phyloP scores from a whole-genome alignment of 2,888 invertebrate genomes.

The Pristionchus arcanus region DNA sequence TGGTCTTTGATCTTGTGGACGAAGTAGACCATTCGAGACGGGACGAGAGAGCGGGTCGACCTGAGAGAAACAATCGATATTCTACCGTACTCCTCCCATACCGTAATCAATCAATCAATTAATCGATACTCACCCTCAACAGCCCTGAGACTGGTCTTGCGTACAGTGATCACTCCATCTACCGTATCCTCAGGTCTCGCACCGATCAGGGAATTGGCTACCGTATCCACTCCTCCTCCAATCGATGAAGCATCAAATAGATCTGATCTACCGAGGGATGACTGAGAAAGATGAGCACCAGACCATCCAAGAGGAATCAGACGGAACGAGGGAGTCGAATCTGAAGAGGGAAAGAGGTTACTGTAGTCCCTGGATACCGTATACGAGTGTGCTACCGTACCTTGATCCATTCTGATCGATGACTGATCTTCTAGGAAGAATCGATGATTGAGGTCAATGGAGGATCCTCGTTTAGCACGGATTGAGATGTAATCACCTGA shows the following conservation, averaged over 20 bases:
- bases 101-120: neutral
- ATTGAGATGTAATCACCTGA: conserved; percentile 28
- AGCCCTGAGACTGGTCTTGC: conserved; percentile 46
- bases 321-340: conserved; percentile 24
- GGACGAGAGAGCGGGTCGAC: conserved; percentile 43
- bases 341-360: conserved; percentile 27
- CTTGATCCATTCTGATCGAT: conserved; percentile 40
- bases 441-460: neutral
- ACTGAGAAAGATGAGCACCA: conserved; percentile 39
- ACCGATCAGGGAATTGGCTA: conserved; percentile 21
- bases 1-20: conserved; percentile 45
- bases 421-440: conserved; percentile 32
- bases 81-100: neutral
- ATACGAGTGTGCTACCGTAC: conserved; percentile 34
- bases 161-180: conserved; percentile 30
- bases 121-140: conserved; percentile 41
- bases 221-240: conserved; percentile 17
- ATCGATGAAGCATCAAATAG: conserved; percentile 48
- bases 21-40: conserved; percentile 47
- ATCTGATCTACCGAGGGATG: conserved; percentile 42
- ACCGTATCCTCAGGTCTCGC: conserved; percentile 32
- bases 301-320: conserved; percentile 53
- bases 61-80: conserved; percentile 6
- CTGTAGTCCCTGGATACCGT: neutral
- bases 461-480: neutral